Evolutionary conservation across 2,113 vertebrate genomes (phyloP), one percentile per base, ranked within the genome.

Genomic region (Tichodroma muraria): DNA sequence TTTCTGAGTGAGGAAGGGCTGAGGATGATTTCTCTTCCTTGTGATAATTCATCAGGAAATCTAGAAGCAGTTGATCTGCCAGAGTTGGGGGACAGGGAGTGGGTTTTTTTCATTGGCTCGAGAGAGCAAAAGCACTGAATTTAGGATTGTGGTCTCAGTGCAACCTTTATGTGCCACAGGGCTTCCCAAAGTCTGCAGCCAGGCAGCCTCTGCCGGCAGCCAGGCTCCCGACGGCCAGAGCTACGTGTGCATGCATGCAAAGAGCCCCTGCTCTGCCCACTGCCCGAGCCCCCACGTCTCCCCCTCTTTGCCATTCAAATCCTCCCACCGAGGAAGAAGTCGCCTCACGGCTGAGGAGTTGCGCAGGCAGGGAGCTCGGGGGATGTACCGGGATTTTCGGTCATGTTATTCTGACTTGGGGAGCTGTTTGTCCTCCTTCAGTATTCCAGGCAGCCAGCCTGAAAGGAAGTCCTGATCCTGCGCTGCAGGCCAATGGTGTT

Each of bases 401-500:
- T 53, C 63, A 2, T 25, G 6, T 68, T 94, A 37, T 72, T 31
- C 68, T 71, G 64, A 50, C 27, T 88, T 33, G 64, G 56, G 64
- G 68, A 92, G 79, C 69, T 90, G 88, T 73, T 93, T 89, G 89
- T 80, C 61, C 77, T 94, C n/a, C 50, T 71, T 88, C 37, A 44
- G 70, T 92, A 77, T 66, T 75, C 68, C 90, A 80, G 85, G 72
- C 90, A 92, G 77, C 27, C 80, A 84, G 86, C 65, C 52, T 93
- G 83, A 88, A 94, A 88, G 83, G 76, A 84, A 88, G 85, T n/a
- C 52, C 76, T 85, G 80, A 77, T 54, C 56, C 76, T 80, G 80
- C 40, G 84, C 77, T 73, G 81, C 64, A 59, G 59, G 79, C 92
- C 76, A 59, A 6, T 18, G 0, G 1, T 52, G 42, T 11, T 83